A percentile compares a stretch with the other conserved stretches of the same genome.
Evolutionary conservation across 2,888 invertebrate species (phyloP).

Genomic region (Neocrepidodera transversa): DNA sequence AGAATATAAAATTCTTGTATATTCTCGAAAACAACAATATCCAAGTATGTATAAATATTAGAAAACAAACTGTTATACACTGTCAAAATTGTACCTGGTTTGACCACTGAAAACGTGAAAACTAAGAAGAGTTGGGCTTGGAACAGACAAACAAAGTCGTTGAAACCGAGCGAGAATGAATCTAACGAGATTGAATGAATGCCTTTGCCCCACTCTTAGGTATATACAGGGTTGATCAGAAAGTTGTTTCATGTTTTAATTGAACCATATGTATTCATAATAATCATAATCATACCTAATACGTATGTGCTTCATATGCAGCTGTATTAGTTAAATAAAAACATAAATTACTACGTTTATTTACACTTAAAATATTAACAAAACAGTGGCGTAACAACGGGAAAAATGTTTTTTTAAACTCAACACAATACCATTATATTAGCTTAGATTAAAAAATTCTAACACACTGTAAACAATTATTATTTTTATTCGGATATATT

Average conservation of each 20-base stretch:
- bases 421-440: too few species aligned
- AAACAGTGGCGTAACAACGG: neutral
- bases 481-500: neutral
- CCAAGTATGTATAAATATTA: neutral
- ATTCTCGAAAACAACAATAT: neutral
- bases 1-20: neutral
- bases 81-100: conserved; percentile 3
- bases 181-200: conserved; percentile 17
- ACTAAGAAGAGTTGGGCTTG: neutral
- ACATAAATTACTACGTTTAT: neutral
- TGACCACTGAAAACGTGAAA: conserved; percentile 6
- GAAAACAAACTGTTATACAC: neutral
- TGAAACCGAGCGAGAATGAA: conserved; percentile 16
- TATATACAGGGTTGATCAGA: neutral
- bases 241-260: neutral
- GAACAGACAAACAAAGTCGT: neutral
- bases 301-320: too few species aligned
- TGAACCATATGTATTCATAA: too few species aligned
- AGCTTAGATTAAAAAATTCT: neutral
- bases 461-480: neutral
- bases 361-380: neutral
- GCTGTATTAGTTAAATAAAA: neutral
- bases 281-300: too few species aligned
- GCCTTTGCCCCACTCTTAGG: conserved; percentile 9
- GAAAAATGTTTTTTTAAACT: neutral